Percentiles rank a stretch among this genome's conserved stretches.
These are phyloP conservation scores for Sycobia sp. DNA, from an alignment of 1,140 invertebrate species.

Conservation along the genomic window DNA sequence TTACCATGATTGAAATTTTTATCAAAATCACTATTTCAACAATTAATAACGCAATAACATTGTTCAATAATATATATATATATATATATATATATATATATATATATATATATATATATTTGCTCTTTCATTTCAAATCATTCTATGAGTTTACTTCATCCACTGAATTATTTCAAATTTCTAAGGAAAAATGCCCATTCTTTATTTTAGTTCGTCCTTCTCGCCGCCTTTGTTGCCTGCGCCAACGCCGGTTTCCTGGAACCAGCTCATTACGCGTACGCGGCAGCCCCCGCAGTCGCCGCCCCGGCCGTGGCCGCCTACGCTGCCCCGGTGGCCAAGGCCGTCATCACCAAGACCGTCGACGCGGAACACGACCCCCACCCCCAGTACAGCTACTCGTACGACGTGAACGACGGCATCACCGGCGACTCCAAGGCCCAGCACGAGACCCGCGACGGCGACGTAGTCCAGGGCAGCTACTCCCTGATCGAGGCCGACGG, in stretches of 20 bases:
- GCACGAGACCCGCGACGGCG: slow-evolving; percentile 63
- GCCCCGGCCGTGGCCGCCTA: slow-evolving; percentile 1
- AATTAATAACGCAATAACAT: too few species aligned
- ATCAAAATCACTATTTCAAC: too few species aligned
- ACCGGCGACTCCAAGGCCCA: slow-evolving; percentile 63
- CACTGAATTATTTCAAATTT: too few species aligned
- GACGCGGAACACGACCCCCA: slow-evolving; percentile 38
- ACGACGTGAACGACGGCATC: slow-evolving; percentile 61
- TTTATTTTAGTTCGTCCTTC: slow-evolving; percentile 55
- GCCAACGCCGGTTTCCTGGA: slow-evolving; percentile 49
- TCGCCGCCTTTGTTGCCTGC: slow-evolving; percentile 54
- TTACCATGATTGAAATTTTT: too few species aligned
- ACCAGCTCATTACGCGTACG: not conserved
- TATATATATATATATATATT: too few species aligned
- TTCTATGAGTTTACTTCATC: too few species aligned
- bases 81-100: too few species aligned
- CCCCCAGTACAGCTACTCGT: slow-evolving; percentile 61
- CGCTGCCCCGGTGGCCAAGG: slow-evolving; percentile 17
- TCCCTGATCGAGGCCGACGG: slow-evolving; percentile 72
- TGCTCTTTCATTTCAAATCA: too few species aligned
- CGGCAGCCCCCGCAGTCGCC: slow-evolving; percentile 14
- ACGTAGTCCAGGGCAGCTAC: slow-evolving; percentile 65
- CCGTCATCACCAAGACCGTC: slow-evolving; percentile 25
- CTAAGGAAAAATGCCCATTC: too few species aligned
- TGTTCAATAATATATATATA: too few species aligned